phyloP scores from a whole-genome alignment of 2,888 invertebrate genomes.

The Ethmia dodecea region DNA sequence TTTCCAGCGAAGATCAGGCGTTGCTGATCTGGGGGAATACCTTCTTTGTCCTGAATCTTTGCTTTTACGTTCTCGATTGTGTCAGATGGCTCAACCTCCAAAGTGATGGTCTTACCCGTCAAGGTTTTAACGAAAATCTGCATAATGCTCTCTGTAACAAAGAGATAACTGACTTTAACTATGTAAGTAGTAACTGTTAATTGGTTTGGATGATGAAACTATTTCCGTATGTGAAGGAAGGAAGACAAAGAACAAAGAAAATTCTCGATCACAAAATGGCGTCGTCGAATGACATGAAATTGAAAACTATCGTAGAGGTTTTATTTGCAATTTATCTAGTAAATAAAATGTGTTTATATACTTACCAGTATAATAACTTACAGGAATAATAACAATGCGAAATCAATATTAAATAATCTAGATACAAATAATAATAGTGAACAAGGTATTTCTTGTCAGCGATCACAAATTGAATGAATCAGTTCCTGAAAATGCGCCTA shows the following conservation, averaged over 20 bases:
- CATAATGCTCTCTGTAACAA: slow-evolving; percentile 52
- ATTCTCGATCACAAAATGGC: slow-evolving; percentile 65
- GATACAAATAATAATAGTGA: no score
- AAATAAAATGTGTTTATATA: no score
- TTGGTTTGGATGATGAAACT: slow-evolving; percentile 9
- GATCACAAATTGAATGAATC: no score
- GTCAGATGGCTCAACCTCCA: slow-evolving; percentile 52
- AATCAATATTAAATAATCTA: no score
- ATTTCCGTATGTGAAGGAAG: slow-evolving; percentile 20
- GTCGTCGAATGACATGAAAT: slow-evolving; percentile 26
- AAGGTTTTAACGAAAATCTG: slow-evolving; percentile 51
- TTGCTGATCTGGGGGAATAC: slow-evolving; percentile 57
- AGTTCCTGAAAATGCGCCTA: no score
- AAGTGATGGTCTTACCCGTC: slow-evolving; percentile 46
- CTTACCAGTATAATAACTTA: slow-evolving; percentile 6
- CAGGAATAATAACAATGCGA: neutral
- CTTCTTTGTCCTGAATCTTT: slow-evolving; percentile 57
- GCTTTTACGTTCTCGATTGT: slow-evolving; percentile 59
- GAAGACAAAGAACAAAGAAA: slow-evolving; percentile 56
- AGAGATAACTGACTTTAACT: no score
- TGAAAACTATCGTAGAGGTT: neutral
- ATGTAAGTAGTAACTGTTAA: no score
- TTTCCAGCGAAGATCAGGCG: slow-evolving; percentile 54
- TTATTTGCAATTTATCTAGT: neutral
- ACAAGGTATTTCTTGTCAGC: no score